phyloP scores from a whole-genome alignment of 2,797 vertebrate species.

The Hylomyscus alleni region DNA sequence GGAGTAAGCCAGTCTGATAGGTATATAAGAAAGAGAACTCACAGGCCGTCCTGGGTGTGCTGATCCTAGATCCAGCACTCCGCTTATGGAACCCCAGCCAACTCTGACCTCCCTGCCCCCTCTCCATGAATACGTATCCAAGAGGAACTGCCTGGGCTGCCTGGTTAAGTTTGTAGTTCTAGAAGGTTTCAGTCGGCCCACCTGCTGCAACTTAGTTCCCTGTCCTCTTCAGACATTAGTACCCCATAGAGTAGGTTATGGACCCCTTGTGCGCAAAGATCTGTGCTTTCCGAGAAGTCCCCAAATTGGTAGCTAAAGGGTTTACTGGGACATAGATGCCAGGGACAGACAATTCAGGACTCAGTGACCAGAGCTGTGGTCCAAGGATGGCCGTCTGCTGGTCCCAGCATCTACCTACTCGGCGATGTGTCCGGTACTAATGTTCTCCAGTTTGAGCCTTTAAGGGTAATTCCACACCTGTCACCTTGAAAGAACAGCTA shows the following conservation, averaged over 20 bases:
- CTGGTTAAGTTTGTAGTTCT: neutral
- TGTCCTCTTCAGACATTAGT: fast-evolving
- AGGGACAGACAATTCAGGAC: neutral
- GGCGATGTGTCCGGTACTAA: fast-evolving
- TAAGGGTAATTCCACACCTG: too few relatives aligned
- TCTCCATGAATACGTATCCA: neutral
- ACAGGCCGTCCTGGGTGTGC: neutral
- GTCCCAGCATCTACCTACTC: neutral
- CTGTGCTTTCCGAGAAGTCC: fast-evolving
- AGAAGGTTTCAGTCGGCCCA: neutral
- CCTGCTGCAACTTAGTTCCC: neutral
- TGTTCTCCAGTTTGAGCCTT: neutral
- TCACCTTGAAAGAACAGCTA: neutral
- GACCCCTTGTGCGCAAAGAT: fast-evolving
- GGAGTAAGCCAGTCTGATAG: too few relatives aligned
- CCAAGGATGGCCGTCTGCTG: fast-evolving
- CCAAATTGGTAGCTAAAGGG: too few relatives aligned
- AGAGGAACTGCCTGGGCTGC: constrained; percentile 57
- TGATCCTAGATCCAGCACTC: fast-evolving
- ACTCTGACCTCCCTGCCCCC: neutral
- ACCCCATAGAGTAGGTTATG: fast-evolving
- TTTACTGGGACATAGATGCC: fast-evolving
- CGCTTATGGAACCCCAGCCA: neutral
- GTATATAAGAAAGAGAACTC: neutral
- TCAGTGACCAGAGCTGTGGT: neutral